A percentile compares a stretch with the other conserved stretches of the same genome.
Conservation (phyloP, 1,140 invertebrate species). For the Aphelenchoides fujianensis region DNA sequence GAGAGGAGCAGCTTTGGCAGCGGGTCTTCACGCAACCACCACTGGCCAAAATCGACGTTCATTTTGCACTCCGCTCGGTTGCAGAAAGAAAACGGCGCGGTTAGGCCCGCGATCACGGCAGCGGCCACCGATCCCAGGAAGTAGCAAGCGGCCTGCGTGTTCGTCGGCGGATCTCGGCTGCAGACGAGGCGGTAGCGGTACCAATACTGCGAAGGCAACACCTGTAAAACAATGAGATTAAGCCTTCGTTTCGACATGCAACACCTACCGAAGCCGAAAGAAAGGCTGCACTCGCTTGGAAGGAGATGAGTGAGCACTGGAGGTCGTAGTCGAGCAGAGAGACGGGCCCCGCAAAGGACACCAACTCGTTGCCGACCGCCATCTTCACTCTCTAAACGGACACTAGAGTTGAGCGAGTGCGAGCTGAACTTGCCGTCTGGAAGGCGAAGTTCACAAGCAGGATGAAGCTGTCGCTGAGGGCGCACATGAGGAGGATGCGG, state of each 20-base stretch:
- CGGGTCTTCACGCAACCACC: not conserved
- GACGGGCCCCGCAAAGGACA: not conserved
- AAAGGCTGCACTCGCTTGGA: not conserved
- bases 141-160: not conserved
- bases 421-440: not conserved
- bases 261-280: too few species aligned
- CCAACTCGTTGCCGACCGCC: not conserved
- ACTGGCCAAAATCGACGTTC: not conserved
- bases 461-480: not conserved
- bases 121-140: not conserved
- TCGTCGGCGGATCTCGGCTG: not conserved
- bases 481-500: not conserved
- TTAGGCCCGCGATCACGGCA: not conserved
- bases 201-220: not conserved
- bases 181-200: not conserved
- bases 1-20: not conserved
- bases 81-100: not conserved
- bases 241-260: too few species aligned
- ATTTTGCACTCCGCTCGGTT: not conserved
- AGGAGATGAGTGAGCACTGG: not conserved
- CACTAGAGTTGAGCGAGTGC: not conserved
- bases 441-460: not conserved
- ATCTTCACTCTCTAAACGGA: not conserved
- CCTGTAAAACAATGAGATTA: too few species aligned
- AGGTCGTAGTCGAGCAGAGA: not conserved